These are phyloP conservation scores for Sphaerophoria rueppellii DNA, from an alignment of 2,888 invertebrate genomes.

Conservation along the genomic window DNA sequence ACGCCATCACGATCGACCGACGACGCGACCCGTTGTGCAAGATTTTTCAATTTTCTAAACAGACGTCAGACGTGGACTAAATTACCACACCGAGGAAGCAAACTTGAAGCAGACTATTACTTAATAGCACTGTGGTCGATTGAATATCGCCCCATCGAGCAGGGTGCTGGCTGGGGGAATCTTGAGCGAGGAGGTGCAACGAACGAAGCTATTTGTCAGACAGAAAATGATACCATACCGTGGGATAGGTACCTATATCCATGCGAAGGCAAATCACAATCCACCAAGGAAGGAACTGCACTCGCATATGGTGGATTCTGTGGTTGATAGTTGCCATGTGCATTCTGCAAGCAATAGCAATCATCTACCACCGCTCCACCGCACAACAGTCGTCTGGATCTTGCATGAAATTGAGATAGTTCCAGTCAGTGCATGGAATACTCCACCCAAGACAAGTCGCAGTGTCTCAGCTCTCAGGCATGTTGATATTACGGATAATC, in stretches of 20 bases:
- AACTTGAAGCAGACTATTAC: constrained; percentile 55
- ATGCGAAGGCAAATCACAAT: constrained; percentile 8
- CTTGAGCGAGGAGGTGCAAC: constrained; percentile 46
- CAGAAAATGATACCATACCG: constrained; percentile 63
- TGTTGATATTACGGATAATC: constrained; percentile 57
- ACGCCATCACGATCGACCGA: not conserved
- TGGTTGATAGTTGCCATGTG: constrained; percentile 41
- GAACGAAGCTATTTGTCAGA: constrained; percentile 65
- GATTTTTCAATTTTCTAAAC: constrained; percentile 53
- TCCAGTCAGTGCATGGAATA: constrained; percentile 47
- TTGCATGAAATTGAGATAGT: constrained; percentile 51
- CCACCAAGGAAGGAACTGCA: constrained; percentile 63
- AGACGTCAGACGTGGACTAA: constrained; percentile 36
- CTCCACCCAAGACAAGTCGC: constrained; percentile 1
- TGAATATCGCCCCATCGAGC: constrained; percentile 54
- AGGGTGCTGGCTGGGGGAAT: constrained; percentile 15
- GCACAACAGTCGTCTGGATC: constrained; percentile 62
- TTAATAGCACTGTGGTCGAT: constrained; percentile 69
- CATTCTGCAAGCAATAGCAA: not conserved
- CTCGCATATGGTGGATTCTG: constrained; percentile 52
- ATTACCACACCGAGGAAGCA: constrained; percentile 50
- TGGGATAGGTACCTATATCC: constrained; percentile 50
- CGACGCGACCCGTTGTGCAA: not conserved
- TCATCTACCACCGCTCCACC: constrained; percentile 7
- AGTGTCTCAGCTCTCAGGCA: not conserved